Base-by-base conservation (phyloP, 2,113 vertebrate species). In the Chloroceryle aenea region DNA sequence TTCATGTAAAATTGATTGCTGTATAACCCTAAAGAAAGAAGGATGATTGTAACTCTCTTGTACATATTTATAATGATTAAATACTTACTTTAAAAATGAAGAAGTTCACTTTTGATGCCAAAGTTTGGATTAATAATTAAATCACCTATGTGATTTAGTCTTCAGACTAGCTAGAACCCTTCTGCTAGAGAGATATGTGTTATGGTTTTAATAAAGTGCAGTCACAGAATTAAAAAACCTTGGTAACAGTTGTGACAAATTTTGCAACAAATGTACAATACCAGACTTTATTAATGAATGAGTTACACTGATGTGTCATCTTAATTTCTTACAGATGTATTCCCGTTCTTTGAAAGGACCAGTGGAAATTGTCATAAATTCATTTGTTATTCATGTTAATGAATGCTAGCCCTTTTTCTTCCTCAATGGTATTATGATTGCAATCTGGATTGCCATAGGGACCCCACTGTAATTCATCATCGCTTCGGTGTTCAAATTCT, bases 241-340 rank as follows among this genome's bases (percentile, higher is more conserved):
- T 71, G 79, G 45, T 94, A 85, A 93, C 48, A 26, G 64, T 89
- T 6, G 9, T 7, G 6, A 76, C 53, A 79, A 76, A 85, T 79
- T 95, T 93, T 93, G 62, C 71, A 91, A 83, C 74, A 52, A 95
- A 90, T 78, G 52, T 93, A 56, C 38, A 90, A 64, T 64, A 78
- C 25, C 38, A 94, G 63, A 77, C 55, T 91, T 96, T 91, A 91
- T 96, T 96, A 95, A 97, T 90, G 90, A 90, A 93, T 48, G 79
- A 88, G 32, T 77, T 93, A 88, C 79, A 30, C 75, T 88, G 64
- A 20, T 59, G 72, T 88, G 93, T 95, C 96, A 59, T 90, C 52
- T 52, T 96, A 95, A 96, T 94, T 92, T 74, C 79, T 96, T 86
- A 34, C 96, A 96, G 95, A 93, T 97, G 92, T 92, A 29, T 63